Evolutionary conservation across 1,140 invertebrate species (phyloP), one percentile per base, ranked within the genome.

Genomic region (Drosophila paulistorum): DNA sequence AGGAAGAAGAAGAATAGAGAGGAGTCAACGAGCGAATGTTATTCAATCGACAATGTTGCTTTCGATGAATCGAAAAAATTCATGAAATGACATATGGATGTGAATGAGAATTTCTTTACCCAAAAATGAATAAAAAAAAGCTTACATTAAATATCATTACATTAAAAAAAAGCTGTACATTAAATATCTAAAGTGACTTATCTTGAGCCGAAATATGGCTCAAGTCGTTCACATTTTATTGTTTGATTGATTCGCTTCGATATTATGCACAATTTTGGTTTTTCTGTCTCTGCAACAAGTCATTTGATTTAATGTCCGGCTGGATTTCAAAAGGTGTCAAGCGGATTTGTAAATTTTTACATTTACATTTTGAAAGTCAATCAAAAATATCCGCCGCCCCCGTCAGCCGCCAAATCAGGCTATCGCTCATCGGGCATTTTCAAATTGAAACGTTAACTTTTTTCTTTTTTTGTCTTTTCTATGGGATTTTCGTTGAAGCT

Each of bases 321-420:
- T 48, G 42, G 41, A 20, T 60, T 67, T 54, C 7, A 65, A 75
- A 73, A 82, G 74, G 79, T 87, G 82, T 87, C 79, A 74, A 79
- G 76, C 64, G 35, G 35, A 37, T 59, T 59, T 59, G 57, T 59
- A 17, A 35, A 87, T 83, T 87, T 79, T 71, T 77, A 74, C 67
- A 79, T 81, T 77, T 81, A 79, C 71, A 79, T 85, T 82, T 85
- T 71, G 67, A 84, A 80, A 75, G 82, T 86, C 84, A 86, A 86
- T 87, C 81, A 84, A 71, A 83, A 23, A 33, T 23, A 23, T 20
- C 17, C 17, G 37, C 33, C 14, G n/a, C 30, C 30, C 41, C 23
- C 10, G 42, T 55, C 37, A 70, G 65, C 23, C 30, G 41, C 51
- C 55, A 65, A 71, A 10, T n/a, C 6, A 35, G 30, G n/a, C 7